Base-by-base conservation (phyloP, 1,140 invertebrate genomes). In the Eumeta japonica region DNA sequence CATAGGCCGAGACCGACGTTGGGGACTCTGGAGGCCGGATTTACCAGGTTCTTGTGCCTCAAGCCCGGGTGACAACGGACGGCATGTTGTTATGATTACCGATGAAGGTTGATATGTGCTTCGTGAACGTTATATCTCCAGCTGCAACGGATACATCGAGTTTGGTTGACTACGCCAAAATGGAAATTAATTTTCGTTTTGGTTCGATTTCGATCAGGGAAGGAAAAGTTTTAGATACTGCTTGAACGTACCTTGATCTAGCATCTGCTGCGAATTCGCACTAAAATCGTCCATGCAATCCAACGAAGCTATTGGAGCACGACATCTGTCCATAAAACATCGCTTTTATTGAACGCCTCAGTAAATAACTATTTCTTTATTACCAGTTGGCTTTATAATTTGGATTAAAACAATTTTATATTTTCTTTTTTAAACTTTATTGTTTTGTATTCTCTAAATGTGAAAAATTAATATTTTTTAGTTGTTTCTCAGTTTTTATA, bases 201-300 rank as follows among this genome's bases (percentile, higher is more conserved):
- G n/a, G n/a, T n/a, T n/a, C n/a, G n/a, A n/a, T n/a, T n/a, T n/a
- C n/a, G n/a, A n/a, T n/a, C n/a, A n/a, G n/a, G n/a, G n/a, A n/a
- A n/a, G n/a, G n/a, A n/a, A n/a, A n/a, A n/a, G n/a, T n/a, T n/a
- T n/a, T n/a, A n/a, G n/a, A n/a, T n/a, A n/a, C n/a, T n/a, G n/a
- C n/a, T n/a, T n/a, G n/a, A n/a, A 51, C 55, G 45, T 59, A 71
- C 72, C 71, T 73, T 75, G 75, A 58, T 77, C 72, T 40, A 75
- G 46, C 70, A 75, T 75, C 39, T 77, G 75, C 45, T 75, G 75
- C 2, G 75, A 77, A 41, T 75, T 75, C 5, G 75, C 85, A 75
- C 86, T 89, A 77, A 90, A 90, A 76, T 93, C 90, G 79, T 92
- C 90, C 89, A 93, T 92, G 76, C 89, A 92, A 81, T 93, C 90